These are phyloP conservation scores for Thecophora atra DNA, from an alignment of 2,888 invertebrate genomes.

Conservation along the genomic window DNA sequence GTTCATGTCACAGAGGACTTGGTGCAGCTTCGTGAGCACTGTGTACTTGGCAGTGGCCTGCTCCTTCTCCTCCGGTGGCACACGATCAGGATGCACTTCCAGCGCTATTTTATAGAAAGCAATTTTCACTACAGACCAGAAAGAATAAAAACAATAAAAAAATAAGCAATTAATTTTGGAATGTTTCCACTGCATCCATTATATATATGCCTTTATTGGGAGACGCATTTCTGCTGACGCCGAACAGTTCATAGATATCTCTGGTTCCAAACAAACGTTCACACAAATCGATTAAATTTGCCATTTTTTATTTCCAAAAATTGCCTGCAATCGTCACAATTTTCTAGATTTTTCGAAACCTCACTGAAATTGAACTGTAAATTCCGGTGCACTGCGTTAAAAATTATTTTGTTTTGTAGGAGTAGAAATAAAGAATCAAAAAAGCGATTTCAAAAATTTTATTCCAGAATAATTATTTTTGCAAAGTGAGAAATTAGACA, in stretches of 20 bases:
- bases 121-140: conserved; percentile 81
- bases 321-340: too few species aligned
- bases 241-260: conserved; percentile 83
- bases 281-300: conserved; percentile 71
- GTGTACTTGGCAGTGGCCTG: conserved; percentile 93
- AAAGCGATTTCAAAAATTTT: too few species aligned
- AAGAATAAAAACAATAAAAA: conserved; percentile 59
- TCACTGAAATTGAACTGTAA: too few species aligned
- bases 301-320: too few species aligned
- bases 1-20: conserved; percentile 84
- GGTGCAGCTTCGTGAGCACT: conserved; percentile 86
- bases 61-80: conserved; percentile 77
- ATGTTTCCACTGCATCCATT: not conserved
- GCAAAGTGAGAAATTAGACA: too few species aligned
- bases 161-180: not conserved
- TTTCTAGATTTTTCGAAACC: too few species aligned
- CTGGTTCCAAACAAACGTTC: conserved; percentile 79
- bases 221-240: conserved; percentile 74
- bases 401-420: too few species aligned
- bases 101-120: conserved; percentile 92
- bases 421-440: too few species aligned
- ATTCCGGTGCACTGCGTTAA: too few species aligned
- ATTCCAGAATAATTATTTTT: too few species aligned
- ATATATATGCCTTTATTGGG: conserved; percentile 72
- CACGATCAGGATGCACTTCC: conserved; percentile 92